Percentiles rank a stretch among this genome's conserved stretches.
Conservation (phyloP, 2,113 vertebrate genomes). For the Tachysurus vachellii region DNA sequence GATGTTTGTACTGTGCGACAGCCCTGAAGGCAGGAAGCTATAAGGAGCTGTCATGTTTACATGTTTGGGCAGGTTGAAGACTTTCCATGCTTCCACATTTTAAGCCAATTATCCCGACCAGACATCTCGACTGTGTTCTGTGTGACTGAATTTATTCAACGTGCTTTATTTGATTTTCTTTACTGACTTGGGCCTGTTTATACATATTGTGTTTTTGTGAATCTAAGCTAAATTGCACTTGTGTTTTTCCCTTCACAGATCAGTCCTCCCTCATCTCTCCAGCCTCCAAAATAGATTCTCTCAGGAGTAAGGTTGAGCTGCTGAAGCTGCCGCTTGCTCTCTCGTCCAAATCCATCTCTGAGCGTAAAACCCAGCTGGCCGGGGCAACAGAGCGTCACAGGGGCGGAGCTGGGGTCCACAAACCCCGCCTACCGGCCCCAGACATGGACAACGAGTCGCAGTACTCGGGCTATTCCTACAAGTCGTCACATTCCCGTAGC, state of each 20-base stretch:
- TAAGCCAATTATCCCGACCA: too few relatives aligned
- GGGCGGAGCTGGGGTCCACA: constrained; percentile 75
- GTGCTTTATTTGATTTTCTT: not conserved
- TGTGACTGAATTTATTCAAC: not conserved
- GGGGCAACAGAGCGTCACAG: constrained; percentile 65
- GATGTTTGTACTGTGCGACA: not conserved
- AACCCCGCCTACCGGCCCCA: constrained; percentile 72
- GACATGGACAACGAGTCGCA: constrained; percentile 87
- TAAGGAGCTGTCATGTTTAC: not conserved
- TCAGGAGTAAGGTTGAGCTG: constrained; percentile 95
- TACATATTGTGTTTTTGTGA: not conserved
- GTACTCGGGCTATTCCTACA: constrained; percentile 86
- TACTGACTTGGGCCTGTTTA: not conserved
- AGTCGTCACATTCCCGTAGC: constrained; percentile 82
- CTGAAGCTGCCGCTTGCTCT: constrained; percentile 89
- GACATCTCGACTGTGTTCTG: not conserved
- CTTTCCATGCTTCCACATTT: not conserved
- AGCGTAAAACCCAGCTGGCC: constrained; percentile 77
- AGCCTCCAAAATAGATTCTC: constrained; percentile 97
- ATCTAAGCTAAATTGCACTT: not conserved
- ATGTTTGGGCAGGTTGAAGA: not conserved
- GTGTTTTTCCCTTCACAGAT: not conserved
- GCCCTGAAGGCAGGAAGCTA: constrained; percentile 13
- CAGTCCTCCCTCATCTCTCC: constrained; percentile 41
- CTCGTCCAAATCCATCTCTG: constrained; percentile 74